Conservation (phyloP, 2,113 vertebrate genomes). For the Ammodramus savannarum region DNA sequence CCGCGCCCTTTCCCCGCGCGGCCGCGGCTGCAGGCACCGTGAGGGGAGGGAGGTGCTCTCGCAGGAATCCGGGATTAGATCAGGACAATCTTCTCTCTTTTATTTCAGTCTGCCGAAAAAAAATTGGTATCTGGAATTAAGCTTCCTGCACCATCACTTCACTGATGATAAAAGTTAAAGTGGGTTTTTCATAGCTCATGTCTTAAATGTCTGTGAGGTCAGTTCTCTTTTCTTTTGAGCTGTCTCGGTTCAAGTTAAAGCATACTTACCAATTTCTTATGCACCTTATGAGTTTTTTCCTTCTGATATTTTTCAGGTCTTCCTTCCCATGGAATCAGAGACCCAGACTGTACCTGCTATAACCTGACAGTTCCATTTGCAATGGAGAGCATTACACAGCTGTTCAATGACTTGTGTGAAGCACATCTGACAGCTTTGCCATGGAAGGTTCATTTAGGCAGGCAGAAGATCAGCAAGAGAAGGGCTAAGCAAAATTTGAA, state of each 20-base stretch:
- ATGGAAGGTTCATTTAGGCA: slow-evolving; percentile 74
- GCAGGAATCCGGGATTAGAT: rapidly evolving
- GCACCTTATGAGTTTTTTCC: rapidly evolving
- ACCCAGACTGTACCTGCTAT: not conserved
- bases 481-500: slow-evolving; percentile 77
- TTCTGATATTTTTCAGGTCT: not conserved
- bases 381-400: slow-evolving; percentile 86
- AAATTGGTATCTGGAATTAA: not conserved
- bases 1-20: rapidly evolving
- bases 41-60: not conserved
- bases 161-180: not conserved
- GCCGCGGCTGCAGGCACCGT: not conserved
- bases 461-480: slow-evolving; percentile 67
- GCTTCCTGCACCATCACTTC: not conserved
- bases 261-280: not conserved
- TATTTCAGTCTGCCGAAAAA: not conserved
- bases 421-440: slow-evolving; percentile 79
- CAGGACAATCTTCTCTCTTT: rapidly evolving
- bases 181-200: not conserved
- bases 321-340: not conserved
- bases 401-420: slow-evolving; percentile 87
- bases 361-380: not conserved
- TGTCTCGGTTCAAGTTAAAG: not conserved
- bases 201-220: not conserved
- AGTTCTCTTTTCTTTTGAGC: not conserved